Evolutionary conservation across 1,140 invertebrate genomes (phyloP).

Genomic region (Rhopalosiphum padi): DNA sequence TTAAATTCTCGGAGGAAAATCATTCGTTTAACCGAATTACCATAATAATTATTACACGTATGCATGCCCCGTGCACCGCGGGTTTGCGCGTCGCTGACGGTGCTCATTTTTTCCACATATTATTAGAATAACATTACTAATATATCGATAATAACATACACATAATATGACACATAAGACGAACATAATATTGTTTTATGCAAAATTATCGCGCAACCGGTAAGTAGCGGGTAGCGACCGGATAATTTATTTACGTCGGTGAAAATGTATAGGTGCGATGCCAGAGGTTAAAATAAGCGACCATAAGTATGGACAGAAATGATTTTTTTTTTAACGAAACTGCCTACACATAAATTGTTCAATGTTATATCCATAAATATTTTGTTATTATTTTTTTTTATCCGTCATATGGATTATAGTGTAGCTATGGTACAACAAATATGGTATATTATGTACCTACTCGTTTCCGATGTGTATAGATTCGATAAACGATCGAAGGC

Average conservation of each 20-base stretch:
- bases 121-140: neutral
- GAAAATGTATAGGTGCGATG: neutral
- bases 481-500: conserved; percentile 6
- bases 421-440: neutral
- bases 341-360: neutral
- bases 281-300: neutral
- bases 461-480: neutral
- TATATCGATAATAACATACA: neutral
- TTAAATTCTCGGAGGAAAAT: conserved; percentile 15
- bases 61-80: neutral
- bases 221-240: neutral
- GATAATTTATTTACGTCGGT: neutral
- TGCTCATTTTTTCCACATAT: neutral
- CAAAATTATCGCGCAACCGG: neutral
- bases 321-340: neutral
- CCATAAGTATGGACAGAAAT: neutral
- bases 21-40: conserved; percentile 23
- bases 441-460: neutral
- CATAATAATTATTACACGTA: neutral
- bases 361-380: neutral
- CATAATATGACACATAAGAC: neutral
- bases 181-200: neutral
- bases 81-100: neutral
- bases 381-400: neutral
- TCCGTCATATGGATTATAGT: neutral